Evolutionary conservation across 2,113 vertebrate species (phyloP), one percentile per base, ranked within the genome.

Genomic region (Ptyas mucosa): DNA sequence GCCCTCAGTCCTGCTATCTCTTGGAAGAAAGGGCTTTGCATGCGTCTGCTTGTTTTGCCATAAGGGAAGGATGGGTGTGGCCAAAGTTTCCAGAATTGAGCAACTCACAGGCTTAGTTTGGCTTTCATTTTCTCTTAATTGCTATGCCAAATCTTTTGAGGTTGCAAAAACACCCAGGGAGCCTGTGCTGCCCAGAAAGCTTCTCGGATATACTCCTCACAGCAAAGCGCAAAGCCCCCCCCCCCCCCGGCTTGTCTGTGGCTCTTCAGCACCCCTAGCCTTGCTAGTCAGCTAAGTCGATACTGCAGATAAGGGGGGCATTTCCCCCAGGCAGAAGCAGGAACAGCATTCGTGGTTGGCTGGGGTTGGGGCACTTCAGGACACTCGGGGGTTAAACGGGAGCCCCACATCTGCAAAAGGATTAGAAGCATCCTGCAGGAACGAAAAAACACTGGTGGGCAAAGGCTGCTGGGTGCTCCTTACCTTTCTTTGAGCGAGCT

Each of bases 51-150:
- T 51, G 34, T 51, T 85, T 51, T 57, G 39, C 3, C 0, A 20
- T n/a, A 9, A n/a, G 34, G 53, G n/a, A 85, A 89, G 52, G 64
- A 92, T 85, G 88, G 92, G 92, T 18, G 87, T 2, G 88, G 53
- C 87, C 8, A 10, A 39, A 15, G 64, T 61, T 91, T 46, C 64
- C 87, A 23, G 7, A 12, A 57, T 61, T 87, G 29, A 29, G 89
- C 85, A 58, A 49, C 15, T 21, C 23, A 23, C 5, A 55, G 57
- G 57, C 49, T 88, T 46, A 6, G 23, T 55, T 55, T 92, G 34
- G 64, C 64, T 89, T 89, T 89, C 87, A 15, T 89, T 92, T 89
- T 54, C 88, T 43, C 2, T 26, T 7, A 24, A 54, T 49, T 23
- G 39, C 92, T 12, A 15, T 2, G 1, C 39, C 39, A 49, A 49